Evolutionary conservation across 2,797 vertebrate species (phyloP), one percentile per base, ranked within the genome.

Genomic region (Tragelaphus oryx): DNA sequence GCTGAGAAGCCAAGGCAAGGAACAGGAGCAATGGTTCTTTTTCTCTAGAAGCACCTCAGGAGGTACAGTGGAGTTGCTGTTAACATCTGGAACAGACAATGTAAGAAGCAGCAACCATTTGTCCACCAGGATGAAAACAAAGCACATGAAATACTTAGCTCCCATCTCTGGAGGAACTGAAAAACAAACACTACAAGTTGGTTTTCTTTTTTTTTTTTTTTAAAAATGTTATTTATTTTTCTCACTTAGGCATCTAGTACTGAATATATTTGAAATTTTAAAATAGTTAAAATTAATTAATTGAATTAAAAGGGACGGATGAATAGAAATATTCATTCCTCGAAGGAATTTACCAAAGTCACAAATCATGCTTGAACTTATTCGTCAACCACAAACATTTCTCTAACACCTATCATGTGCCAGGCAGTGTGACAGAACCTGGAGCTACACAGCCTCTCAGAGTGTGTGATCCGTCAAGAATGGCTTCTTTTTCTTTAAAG

Each of bases 101-200:
- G 14, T 24, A 44, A 89, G 65, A 80, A 55, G 68, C 41, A 55
- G 68, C 41, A 93, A 82, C 37, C 75, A 62, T 78, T 30, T 79
- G 80, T 91, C 92, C 41, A 65, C 41, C 8, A 48, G n/a, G 59
- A 78, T 75, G 93, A 71, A 89, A 95, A 94, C 41, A 84, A 88
- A 93, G 20, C 84, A 94, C 55, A 75, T 26, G 87, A 68, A 87
- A 87, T 26, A 80, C 20, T 48, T 57, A 37, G 28, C 62, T 78
- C 52, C 55, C 44, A 50, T 48, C 48, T 60, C 46, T 57, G 62
- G 95, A 60, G 24, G 50, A 80, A 57, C 60, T 52, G 62, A 71
- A 57, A 76, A 90, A 76, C 1, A 88, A 57, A 60, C 28, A 59
- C 17, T 33, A 65, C 33, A 37, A 68, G 18, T 12, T 37, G 65